phyloP scores from a whole-genome alignment of 2,888 invertebrate genomes.

The Chloroclystis v-ata region DNA sequence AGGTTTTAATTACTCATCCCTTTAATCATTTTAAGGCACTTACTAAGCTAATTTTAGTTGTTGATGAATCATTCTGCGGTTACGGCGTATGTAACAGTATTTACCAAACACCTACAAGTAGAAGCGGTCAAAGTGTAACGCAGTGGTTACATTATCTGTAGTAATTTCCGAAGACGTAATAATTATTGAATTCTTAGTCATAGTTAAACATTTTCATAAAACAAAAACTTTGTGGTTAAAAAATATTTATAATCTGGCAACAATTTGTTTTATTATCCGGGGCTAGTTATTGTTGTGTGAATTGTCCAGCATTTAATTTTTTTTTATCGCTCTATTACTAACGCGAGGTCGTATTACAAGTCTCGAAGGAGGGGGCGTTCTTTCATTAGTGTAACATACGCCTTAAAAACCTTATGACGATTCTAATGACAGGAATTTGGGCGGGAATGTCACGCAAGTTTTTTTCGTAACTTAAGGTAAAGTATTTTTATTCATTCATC shows the following conservation, averaged over 20 bases:
- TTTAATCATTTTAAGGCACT: constrained; percentile 25
- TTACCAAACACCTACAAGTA: neutral
- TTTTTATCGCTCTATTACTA: neutral
- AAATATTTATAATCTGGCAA: too few relatives aligned
- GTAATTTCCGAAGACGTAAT: neutral
- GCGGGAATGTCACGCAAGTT: constrained; percentile 69
- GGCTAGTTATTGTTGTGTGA: too few relatives aligned
- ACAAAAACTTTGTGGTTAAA: too few relatives aligned
- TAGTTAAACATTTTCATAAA: too few relatives aligned
- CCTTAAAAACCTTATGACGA: constrained; percentile 66
- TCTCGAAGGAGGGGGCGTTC: constrained; percentile 75
- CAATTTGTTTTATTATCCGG: too few relatives aligned
- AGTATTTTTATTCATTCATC: neutral
- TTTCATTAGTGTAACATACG: constrained; percentile 66
- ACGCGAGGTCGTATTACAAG: constrained; percentile 30
- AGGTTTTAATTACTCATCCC: constrained; percentile 65
- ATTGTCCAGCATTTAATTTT: too few relatives aligned
- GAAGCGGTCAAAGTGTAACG: constrained; percentile 1
- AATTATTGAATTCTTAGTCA: neutral
- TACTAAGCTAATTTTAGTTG: constrained; percentile 10
- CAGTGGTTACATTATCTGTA: constrained; percentile 4
- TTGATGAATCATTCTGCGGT: constrained; percentile 6
- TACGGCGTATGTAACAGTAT: neutral
- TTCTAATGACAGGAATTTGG: constrained; percentile 67
- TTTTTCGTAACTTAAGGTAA: constrained; percentile 23